phyloP scores from a whole-genome alignment of 2,797 vertebrate genomes.

The Oreochromis mossambicus region DNA sequence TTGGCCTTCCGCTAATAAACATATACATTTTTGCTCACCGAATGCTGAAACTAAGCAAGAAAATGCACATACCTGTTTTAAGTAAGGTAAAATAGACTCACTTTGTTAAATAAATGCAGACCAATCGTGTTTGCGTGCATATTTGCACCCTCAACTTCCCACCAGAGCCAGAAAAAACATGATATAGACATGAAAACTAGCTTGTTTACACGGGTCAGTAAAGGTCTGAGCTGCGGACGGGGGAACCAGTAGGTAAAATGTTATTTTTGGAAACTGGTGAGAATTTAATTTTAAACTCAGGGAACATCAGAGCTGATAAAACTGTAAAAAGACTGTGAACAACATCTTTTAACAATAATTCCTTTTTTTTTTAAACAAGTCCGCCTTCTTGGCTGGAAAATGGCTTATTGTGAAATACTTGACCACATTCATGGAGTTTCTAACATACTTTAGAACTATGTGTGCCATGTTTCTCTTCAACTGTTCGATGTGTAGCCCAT shows the following conservation, averaged over 20 bases:
- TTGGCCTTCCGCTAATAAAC: not conserved
- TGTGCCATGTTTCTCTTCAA: not conserved
- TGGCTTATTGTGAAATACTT: not conserved
- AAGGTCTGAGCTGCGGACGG: not conserved
- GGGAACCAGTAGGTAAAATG: not conserved
- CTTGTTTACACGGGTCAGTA: not conserved
- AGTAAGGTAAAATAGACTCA: not conserved
- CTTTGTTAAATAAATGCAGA: not conserved
- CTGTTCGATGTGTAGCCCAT: not conserved
- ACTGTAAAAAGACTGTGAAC: accelerated
- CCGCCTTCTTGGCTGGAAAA: not conserved
- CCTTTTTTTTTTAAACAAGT: not conserved
- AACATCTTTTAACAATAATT: not conserved
- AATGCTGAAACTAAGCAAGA: not conserved
- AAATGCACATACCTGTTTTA: not conserved
- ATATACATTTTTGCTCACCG: not conserved
- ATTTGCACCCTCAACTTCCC: not conserved
- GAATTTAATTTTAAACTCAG: not conserved
- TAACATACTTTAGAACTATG: not conserved
- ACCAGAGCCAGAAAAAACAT: not conserved
- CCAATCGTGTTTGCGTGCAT: not conserved
- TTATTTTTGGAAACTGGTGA: not conserved
- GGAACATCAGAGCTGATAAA: not conserved
- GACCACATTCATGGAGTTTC: not conserved
- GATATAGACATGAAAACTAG: not conserved